phyloP scores from a whole-genome alignment of 2,888 invertebrate genomes.

The Erpobdella octoculata region DNA sequence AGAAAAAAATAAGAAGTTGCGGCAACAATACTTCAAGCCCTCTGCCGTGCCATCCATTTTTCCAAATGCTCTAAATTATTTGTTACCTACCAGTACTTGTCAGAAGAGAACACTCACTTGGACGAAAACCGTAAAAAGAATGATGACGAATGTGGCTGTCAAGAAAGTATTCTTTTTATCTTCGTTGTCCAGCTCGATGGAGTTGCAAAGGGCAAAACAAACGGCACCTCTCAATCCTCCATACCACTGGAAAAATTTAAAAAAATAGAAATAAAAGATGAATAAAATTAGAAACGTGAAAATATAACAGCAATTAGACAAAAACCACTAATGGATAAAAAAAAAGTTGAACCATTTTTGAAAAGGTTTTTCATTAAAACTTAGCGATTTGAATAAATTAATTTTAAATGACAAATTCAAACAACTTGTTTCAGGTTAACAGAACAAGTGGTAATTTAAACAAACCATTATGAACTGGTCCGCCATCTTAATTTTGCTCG shows the following conservation, averaged over 20 bases:
- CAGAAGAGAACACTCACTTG: slow-evolving; percentile 57
- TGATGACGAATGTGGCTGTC: slow-evolving; percentile 90
- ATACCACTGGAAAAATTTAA: slow-evolving; percentile 50
- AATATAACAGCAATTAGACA: background rate
- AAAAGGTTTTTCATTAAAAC: background rate
- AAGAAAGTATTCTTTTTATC: slow-evolving; percentile 58
- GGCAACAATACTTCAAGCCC: too few species aligned
- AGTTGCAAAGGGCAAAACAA: slow-evolving; percentile 57
- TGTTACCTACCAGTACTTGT: too few species aligned
- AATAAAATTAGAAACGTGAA: background rate
- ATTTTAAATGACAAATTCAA: background rate
- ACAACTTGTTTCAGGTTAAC: background rate
- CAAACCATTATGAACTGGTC: slow-evolving; percentile 30
- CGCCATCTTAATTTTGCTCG: slow-evolving; percentile 10
- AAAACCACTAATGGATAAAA: background rate
- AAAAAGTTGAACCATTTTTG: background rate
- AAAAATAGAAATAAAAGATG: background rate
- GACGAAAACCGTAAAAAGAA: slow-evolving; percentile 96
- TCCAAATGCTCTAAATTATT: too few species aligned
- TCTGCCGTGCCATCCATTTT: too few species aligned
- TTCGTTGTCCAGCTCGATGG: slow-evolving; percentile 48
- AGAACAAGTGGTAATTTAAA: background rate
- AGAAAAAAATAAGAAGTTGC: too few species aligned
- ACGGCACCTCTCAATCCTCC: slow-evolving; percentile 59
- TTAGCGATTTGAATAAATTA: background rate